Percentiles rank a stretch among this genome's conserved stretches.
phyloP scores from a whole-genome alignment of 2,888 invertebrate species.

The Euspilapteryx auroguttella region DNA sequence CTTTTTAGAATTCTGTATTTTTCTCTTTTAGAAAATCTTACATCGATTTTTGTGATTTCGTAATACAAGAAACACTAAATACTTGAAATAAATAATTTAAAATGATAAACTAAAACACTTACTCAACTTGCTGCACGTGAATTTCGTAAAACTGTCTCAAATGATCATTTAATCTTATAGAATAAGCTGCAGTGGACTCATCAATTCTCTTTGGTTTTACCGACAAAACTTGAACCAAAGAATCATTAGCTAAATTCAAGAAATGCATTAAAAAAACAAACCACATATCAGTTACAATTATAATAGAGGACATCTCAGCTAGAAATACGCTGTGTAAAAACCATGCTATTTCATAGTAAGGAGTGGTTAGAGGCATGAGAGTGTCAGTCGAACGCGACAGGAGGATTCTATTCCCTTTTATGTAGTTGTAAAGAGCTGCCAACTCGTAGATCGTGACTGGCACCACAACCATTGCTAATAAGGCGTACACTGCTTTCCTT shows the following conservation, averaged over 20 bases:
- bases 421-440: constrained; percentile 20
- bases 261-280: constrained; percentile 23
- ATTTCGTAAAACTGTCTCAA: constrained; percentile 19
- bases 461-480: constrained; percentile 13
- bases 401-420: constrained; percentile 17
- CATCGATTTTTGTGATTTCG: no score
- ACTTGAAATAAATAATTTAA: constrained; percentile 17
- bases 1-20: no score
- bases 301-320: constrained; percentile 15
- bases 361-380: constrained; percentile 28
- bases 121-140: constrained; percentile 22
- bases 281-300: constrained; percentile 25
- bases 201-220: constrained; percentile 9
- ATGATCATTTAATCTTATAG: constrained; percentile 15
- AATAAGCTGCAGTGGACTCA: constrained; percentile 14
- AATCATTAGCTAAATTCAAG: constrained; percentile 19
- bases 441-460: constrained; percentile 18
- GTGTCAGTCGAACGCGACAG: constrained; percentile 24
- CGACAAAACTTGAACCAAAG: constrained; percentile 15
- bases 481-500: constrained; percentile 12
- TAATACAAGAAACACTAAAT: no score
- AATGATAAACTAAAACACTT: constrained; percentile 9
- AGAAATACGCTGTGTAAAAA: constrained; percentile 22
- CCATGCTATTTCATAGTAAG: constrained; percentile 28
- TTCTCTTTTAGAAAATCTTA: no score